Evolutionary conservation across 2,113 vertebrate species (phyloP).

Genomic region (Ancistrus triradiatus): DNA sequence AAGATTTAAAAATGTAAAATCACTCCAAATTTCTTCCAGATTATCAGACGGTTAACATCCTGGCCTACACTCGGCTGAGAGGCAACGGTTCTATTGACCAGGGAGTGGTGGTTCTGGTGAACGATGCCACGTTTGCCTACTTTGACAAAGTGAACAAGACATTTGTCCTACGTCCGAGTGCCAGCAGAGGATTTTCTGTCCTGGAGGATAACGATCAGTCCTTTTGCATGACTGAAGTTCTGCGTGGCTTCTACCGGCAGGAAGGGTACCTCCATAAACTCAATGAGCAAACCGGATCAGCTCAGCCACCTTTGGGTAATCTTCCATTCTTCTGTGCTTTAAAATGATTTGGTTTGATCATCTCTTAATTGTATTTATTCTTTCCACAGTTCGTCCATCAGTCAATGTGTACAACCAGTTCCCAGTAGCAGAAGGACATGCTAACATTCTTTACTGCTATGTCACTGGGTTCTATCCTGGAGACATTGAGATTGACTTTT

Average conservation of each 20-base stretch:
- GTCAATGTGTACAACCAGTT: slow-evolving; percentile 28
- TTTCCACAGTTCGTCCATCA: slow-evolving; percentile 26
- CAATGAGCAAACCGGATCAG: slow-evolving; percentile 1
- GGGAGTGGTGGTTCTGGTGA: slow-evolving; percentile 33
- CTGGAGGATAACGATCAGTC: background rate
- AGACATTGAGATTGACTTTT: slow-evolving; percentile 33
- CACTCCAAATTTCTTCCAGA: slow-evolving; percentile 26
- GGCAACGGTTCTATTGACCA: slow-evolving; percentile 22
- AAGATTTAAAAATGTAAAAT: too few relatives aligned
- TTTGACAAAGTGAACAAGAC: slow-evolving; percentile 26
- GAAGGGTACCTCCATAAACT: slow-evolving; percentile 13
- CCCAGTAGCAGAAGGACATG: slow-evolving; percentile 13
- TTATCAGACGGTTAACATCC: slow-evolving; percentile 22
- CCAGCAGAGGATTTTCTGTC: slow-evolving; percentile 24
- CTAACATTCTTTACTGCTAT: slow-evolving; percentile 31
- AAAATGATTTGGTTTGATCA: too few relatives aligned
- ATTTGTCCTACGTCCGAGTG: slow-evolving; percentile 29
- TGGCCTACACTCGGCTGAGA: slow-evolving; percentile 25
- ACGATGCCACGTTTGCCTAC: slow-evolving; percentile 32
- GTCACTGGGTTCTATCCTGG: slow-evolving; percentile 37
- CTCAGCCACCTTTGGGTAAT: slow-evolving; percentile 17
- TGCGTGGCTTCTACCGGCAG: slow-evolving; percentile 19
- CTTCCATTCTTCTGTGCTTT: background rate
- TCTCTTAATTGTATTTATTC: background rate
- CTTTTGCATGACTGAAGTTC: slow-evolving; percentile 25